Conservation (phyloP, 2,888 invertebrate species). For the Xanthia icteritia region DNA sequence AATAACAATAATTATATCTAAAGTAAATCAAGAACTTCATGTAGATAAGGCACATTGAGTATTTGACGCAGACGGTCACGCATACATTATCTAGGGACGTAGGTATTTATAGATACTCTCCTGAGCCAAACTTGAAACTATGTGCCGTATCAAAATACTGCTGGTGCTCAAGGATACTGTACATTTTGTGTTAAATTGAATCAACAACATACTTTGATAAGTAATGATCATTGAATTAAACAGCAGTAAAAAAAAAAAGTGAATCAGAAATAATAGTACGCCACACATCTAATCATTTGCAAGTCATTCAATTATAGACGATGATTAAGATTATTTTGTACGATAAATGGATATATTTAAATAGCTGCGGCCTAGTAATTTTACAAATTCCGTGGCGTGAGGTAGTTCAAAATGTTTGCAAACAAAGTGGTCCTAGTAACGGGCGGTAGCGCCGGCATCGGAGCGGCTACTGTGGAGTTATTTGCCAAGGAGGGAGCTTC, state of each 20-base stretch:
- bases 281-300: neutral
- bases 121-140: neutral
- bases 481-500: constrained; percentile 60
- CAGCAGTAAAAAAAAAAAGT: neutral
- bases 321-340: neutral
- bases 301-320: neutral
- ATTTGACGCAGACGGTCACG: neutral
- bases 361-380: neutral
- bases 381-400: neutral
- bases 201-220: no score
- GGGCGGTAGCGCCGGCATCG: constrained; percentile 69
- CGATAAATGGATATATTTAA: constrained; percentile 3
- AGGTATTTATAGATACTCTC: neutral
- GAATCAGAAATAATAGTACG: neutral
- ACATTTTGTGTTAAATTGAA: no score
- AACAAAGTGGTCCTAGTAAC: constrained; percentile 68
- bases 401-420: constrained; percentile 47
- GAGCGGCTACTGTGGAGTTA: constrained; percentile 60
- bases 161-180: no score
- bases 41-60: neutral
- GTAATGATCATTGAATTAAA: neutral
- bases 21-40: neutral
- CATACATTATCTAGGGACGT: neutral
- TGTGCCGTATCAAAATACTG: neutral
- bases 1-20: no score